Conservation (phyloP, 2,888 invertebrate genomes). For the Pediacus dermestoides region DNA sequence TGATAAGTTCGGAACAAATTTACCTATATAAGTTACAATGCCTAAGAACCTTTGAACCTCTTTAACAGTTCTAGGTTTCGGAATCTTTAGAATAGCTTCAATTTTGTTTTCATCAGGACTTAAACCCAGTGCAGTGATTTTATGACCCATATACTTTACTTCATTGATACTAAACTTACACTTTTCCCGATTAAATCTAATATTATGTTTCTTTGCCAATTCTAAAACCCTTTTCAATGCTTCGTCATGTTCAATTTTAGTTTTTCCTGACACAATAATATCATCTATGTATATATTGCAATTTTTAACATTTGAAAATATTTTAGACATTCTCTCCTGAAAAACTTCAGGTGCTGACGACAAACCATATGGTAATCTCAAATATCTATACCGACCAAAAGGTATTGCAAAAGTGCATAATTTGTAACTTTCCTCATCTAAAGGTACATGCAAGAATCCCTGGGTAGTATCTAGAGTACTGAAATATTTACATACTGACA, state of each 20-base stretch:
- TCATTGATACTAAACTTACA: slow-evolving; percentile 23
- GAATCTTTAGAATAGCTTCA: background rate
- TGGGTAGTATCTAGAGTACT: slow-evolving; percentile 22
- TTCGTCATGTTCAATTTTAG: slow-evolving; percentile 23
- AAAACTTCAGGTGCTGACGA: slow-evolving; percentile 28
- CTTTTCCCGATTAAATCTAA: slow-evolving; percentile 28
- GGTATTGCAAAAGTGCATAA: slow-evolving; percentile 32
- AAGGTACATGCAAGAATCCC: slow-evolving; percentile 28
- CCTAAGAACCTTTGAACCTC: background rate
- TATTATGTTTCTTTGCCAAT: slow-evolving; percentile 16
- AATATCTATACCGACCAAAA: slow-evolving; percentile 27
- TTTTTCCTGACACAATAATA: slow-evolving; percentile 24
- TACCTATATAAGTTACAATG: no score
- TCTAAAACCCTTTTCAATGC: slow-evolving; percentile 21
- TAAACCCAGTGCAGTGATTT: slow-evolving; percentile 20
- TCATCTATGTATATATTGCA: slow-evolving; percentile 29
- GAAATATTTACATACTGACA: slow-evolving; percentile 17
- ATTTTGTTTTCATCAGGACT: background rate
- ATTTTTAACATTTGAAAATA: slow-evolving; percentile 22
- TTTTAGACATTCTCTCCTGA: slow-evolving; percentile 24
- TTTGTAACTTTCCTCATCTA: slow-evolving; percentile 26
- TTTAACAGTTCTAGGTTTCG: slow-evolving; percentile 1
- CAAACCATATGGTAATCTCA: slow-evolving; percentile 28
- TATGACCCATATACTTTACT: slow-evolving; percentile 31
- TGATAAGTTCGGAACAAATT: no score